Percentiles rank a stretch among this genome's conserved stretches.
Conservation (phyloP, 1,140 invertebrate species). For the Globodera rostochiensis region DNA sequence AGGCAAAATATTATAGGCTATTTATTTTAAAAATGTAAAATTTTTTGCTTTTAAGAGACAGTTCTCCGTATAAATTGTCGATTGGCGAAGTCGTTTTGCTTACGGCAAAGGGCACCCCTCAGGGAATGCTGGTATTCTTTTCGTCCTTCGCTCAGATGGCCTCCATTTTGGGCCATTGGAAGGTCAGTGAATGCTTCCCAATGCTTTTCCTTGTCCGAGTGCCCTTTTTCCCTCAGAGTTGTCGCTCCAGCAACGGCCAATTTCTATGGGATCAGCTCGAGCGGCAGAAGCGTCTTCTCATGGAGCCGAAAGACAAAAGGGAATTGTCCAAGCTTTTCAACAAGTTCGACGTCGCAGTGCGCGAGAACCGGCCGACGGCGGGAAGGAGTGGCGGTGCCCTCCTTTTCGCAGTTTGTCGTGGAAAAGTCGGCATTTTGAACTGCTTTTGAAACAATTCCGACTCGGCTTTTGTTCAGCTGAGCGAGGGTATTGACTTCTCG, state of each 20-base stretch:
- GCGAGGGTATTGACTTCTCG: constrained; percentile 93
- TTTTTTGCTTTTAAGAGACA: constrained; percentile 69
- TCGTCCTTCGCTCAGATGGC: constrained; percentile 90
- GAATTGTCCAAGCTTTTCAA: constrained; percentile 40
- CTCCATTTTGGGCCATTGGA: constrained; percentile 68
- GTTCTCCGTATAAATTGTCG: constrained; percentile 80
- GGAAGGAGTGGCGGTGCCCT: constrained; percentile 76
- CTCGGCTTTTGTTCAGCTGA: constrained; percentile 41
- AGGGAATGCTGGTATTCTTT: constrained; percentile 93
- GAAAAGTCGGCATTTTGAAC: constrained; percentile 72
- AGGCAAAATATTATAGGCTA: constrained; percentile 30
- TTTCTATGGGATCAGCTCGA: background rate
- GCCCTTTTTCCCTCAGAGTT: constrained; percentile 1
- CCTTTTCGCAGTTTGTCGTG: constrained; percentile 92
- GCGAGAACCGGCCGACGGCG: constrained; percentile 12
- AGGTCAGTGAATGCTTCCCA: constrained; percentile 35
- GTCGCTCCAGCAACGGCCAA: background rate
- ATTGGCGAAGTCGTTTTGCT: constrained; percentile 81
- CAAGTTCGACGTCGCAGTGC: constrained; percentile 48
- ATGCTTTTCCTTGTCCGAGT: background rate
- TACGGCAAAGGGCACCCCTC: constrained; percentile 81
- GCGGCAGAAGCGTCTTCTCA: background rate
- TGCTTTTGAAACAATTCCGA: too few relatives aligned
- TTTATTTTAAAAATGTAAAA: too few relatives aligned
- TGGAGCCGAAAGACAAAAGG: constrained; percentile 53